These are phyloP conservation scores for Pseudochromis fuscus DNA, from an alignment of 2,797 vertebrate genomes.

Conservation along the genomic window DNA sequence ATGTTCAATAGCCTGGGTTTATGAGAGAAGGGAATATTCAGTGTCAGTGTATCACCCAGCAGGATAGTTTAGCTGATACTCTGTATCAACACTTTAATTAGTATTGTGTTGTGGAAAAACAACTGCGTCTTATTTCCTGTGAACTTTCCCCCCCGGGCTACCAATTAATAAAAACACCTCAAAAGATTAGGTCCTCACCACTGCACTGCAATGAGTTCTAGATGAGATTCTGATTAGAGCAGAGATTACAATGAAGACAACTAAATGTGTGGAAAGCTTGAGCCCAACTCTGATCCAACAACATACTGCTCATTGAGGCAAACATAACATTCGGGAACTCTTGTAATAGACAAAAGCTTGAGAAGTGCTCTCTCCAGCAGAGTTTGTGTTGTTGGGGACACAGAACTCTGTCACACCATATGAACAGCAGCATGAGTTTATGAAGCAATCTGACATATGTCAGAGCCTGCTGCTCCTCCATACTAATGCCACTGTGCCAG, in stretches of 20 bases:
- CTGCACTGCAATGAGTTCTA: constrained; percentile 37
- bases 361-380: neutral
- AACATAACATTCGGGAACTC: constrained; percentile 1
- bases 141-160: constrained; percentile 67
- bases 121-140: constrained; percentile 73
- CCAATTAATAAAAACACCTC: constrained; percentile 79
- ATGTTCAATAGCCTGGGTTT: constrained; percentile 63
- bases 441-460: constrained; percentile 40
- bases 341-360: neutral
- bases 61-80: constrained; percentile 67
- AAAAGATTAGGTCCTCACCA: constrained; percentile 68
- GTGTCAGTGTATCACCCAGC: constrained; percentile 59
- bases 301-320: constrained; percentile 24
- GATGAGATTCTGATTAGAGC: constrained; percentile 61
- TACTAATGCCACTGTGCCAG: constrained; percentile 39
- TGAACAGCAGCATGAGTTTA: constrained; percentile 42
- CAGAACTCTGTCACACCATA: constrained; percentile 20
- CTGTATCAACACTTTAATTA: constrained; percentile 79
- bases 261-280: constrained; percentile 14
- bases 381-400: constrained; percentile 2
- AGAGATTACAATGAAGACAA: constrained; percentile 31
- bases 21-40: constrained; percentile 55
- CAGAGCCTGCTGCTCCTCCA: constrained; percentile 34
- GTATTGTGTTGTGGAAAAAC: constrained; percentile 69
- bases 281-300: constrained; percentile 16